Conservation (phyloP, 2,113 vertebrate genomes). For the Barnardius zonarius region DNA sequence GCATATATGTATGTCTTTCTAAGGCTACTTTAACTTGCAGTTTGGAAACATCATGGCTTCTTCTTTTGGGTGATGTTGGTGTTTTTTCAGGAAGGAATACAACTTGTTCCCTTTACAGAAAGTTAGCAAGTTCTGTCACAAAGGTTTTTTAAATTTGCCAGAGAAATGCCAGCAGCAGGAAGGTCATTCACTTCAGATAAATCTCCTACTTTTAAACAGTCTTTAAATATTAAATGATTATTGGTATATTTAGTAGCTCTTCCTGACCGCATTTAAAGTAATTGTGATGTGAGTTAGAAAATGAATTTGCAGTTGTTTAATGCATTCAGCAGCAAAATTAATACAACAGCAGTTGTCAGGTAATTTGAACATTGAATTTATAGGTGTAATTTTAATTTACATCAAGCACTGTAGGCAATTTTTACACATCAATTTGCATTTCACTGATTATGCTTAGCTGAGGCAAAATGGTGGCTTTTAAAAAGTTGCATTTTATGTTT, state of each 20-base stretch:
- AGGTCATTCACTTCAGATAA: slow-evolving; percentile 2
- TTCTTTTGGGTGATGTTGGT: neutral
- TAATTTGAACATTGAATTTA: slow-evolving; percentile 57
- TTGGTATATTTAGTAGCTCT: slow-evolving; percentile 6
- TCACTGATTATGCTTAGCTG: slow-evolving; percentile 20
- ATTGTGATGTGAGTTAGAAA: slow-evolving; percentile 53
- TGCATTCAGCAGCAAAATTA: slow-evolving; percentile 55
- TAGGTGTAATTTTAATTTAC: slow-evolving; percentile 61
- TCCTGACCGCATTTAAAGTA: slow-evolving; percentile 41
- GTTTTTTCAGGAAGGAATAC: neutral
- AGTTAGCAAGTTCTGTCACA: neutral
- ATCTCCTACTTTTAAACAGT: slow-evolving; percentile 20
- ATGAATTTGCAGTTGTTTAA: slow-evolving; percentile 47
- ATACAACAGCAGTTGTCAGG: slow-evolving; percentile 41
- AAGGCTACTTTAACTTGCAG: neutral
- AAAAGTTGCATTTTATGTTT: neutral
- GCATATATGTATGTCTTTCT: no score
- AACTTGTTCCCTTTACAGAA: neutral
- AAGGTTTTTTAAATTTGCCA: neutral
- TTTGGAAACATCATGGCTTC: neutral
- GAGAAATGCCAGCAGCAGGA: neutral
- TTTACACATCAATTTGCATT: slow-evolving; percentile 45
- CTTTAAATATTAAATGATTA: slow-evolving; percentile 52
- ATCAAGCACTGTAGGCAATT: slow-evolving; percentile 6
- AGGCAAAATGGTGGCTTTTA: neutral